Evolutionary conservation across 2,888 invertebrate genomes (phyloP), one percentile per base, ranked within the genome.

Genomic region (Hypercompe scribonia): DNA sequence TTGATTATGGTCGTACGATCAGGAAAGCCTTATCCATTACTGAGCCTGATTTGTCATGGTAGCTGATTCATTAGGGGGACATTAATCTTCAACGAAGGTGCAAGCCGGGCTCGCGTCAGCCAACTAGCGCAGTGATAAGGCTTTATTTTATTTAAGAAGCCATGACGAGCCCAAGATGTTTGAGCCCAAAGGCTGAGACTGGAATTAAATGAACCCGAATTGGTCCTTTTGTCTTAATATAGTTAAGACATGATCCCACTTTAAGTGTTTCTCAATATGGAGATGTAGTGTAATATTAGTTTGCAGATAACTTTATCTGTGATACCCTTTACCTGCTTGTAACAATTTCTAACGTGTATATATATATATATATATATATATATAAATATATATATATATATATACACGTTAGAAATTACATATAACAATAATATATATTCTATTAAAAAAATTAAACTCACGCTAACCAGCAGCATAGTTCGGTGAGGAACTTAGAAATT

Each of bases 141-240:
- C 91, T 89, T 90, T 90, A 91, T 91, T 92, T 92, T 92, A 92
- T 91, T 90, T 90, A 91, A 90, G 91, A 90, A 87, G 87, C 90
- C 91, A 89, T 92, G 92, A 92, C 91, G 90, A 89, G 87, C 90
- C 85, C 82, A 83, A 90, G 88, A 90, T 88, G 88, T 86, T 46
- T 86, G 85, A 84, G 84, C 86, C 83, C 83, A 83, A 91, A 90
- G 88, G 89, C 86, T 87, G 88, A 92, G 92, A 93, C 89, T 90
- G 91, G 90, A 93, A 93, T 93, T 92, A 93, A 93, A 93, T 93
- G 92, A 94, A 93, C 93, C 91, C 90, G 91, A 92, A 92, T 93
- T 91, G 90, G 90, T 90, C 92, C 91, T 90, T 91, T 91, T 92
- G 91, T 91, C 85, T 89, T 76, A 79, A 89, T n/a, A n/a, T n/a